Evolutionary conservation across 2,113 vertebrate genomes (phyloP).

Genomic region (Actenoides hombroni): DNA sequence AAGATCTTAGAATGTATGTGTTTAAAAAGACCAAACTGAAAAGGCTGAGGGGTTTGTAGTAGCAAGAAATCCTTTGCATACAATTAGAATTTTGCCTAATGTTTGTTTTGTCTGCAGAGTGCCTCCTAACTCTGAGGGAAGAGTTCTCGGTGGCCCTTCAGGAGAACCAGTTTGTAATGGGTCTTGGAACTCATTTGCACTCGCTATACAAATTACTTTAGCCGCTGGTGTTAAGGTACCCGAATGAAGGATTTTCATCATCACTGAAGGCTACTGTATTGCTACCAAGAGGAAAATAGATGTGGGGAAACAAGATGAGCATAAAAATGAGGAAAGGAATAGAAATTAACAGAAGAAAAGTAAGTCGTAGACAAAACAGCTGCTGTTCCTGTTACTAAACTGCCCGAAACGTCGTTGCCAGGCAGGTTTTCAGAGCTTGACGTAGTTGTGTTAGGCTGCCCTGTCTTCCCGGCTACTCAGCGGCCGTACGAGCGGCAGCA

Average conservation of each 20-base stretch:
- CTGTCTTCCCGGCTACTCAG: fast-evolving
- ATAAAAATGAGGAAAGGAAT: not conserved
- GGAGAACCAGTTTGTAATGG: not conserved
- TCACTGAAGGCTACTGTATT: not conserved
- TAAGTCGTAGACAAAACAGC: not conserved
- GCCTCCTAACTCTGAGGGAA: not conserved
- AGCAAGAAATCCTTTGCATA: not conserved
- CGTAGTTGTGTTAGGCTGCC: fast-evolving
- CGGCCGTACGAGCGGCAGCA: fast-evolving
- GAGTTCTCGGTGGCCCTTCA: not conserved
- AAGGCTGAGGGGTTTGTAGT: not conserved
- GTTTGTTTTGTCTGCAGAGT: not conserved
- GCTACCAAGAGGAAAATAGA: not conserved
- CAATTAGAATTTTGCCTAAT: not conserved
- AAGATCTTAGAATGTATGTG: fast-evolving
- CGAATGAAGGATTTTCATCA: not conserved
- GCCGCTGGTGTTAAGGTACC: not conserved
- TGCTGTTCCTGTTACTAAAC: not conserved
- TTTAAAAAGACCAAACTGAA: not conserved
- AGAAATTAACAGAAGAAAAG: not conserved
- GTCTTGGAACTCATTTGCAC: not conserved
- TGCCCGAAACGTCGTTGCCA: fast-evolving
- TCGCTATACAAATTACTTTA: not conserved
- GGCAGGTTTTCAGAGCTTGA: not conserved
- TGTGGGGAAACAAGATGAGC: not conserved